Conservation (phyloP, 2,888 invertebrate species). For the Phoronis australis region DNA sequence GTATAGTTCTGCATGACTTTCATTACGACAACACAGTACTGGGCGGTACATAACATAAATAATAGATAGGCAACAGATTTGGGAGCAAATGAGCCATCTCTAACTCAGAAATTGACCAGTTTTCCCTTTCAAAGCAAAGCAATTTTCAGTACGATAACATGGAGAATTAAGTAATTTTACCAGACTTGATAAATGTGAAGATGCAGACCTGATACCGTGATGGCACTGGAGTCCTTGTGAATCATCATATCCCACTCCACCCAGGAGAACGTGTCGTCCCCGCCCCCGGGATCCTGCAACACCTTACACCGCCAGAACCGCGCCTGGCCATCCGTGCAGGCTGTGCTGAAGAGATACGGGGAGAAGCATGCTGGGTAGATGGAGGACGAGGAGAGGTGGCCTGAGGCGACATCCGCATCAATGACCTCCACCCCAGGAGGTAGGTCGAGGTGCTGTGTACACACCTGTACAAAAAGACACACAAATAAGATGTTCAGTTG, state of each 20-base stretch:
- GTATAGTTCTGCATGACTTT: too few relatives aligned
- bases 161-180: too few relatives aligned
- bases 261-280: constrained; percentile 64
- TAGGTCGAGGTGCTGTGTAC: constrained; percentile 79
- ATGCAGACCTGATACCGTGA: constrained; percentile 71
- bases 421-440: constrained; percentile 88
- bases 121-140: too few relatives aligned
- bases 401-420: constrained; percentile 90
- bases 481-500: too few relatives aligned
- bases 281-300: not conserved
- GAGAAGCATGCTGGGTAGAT: constrained; percentile 99
- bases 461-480: constrained; percentile 61
- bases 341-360: constrained; percentile 91
- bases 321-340: constrained; percentile 90
- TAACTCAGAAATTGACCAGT: too few relatives aligned
- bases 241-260: constrained; percentile 82
- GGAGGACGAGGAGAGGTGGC: constrained; percentile 93
- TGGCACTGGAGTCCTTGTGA: constrained; percentile 60
- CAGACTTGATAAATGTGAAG: too few relatives aligned
- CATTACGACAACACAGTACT: too few relatives aligned
- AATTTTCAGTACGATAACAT: too few relatives aligned
- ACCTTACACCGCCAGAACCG: constrained; percentile 47
- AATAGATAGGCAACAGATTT: too few relatives aligned
- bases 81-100: too few relatives aligned
- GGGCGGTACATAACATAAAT: too few relatives aligned